phyloP scores from a whole-genome alignment of 2,888 invertebrate genomes.

The Orthosia incerta region DNA sequence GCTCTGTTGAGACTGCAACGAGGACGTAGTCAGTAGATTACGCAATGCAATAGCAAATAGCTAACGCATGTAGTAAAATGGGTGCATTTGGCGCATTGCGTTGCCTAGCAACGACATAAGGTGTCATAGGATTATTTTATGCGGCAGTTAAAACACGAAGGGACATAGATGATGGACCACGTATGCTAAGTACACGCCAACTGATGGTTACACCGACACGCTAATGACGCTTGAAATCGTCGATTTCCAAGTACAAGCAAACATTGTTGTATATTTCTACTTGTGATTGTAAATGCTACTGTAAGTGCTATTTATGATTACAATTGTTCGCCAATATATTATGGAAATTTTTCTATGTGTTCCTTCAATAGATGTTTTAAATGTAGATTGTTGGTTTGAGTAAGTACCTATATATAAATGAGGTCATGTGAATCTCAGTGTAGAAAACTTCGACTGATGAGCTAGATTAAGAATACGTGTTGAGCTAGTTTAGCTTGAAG shows the following conservation, averaged over 20 bases:
- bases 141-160: conserved; percentile 40
- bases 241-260: conserved; percentile 25
- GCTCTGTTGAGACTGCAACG: conserved; percentile 18
- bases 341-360: conserved; percentile 11
- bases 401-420: conserved; percentile 9
- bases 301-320: conserved; percentile 42
- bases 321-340: conserved; percentile 47
- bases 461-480: neutral
- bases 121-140: conserved; percentile 51
- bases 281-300: conserved; percentile 42
- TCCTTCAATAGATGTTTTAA: conserved; percentile 8
- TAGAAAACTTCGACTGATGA: conserved; percentile 1
- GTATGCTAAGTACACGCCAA: conserved; percentile 8
- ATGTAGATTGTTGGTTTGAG: neutral
- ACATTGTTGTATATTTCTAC: conserved; percentile 22
- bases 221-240: conserved; percentile 31
- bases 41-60: conserved; percentile 66
- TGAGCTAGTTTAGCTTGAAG: neutral
- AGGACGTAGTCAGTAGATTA: conserved; percentile 53
- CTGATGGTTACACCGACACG: neutral
- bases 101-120: conserved; percentile 83
- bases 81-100: conserved; percentile 85
- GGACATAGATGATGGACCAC: conserved; percentile 10
- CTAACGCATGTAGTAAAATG: conserved; percentile 70
- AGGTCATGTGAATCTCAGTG: conserved; percentile 8